phyloP scores from a whole-genome alignment of 2,113 vertebrate species.

The Anhinga anhinga region DNA sequence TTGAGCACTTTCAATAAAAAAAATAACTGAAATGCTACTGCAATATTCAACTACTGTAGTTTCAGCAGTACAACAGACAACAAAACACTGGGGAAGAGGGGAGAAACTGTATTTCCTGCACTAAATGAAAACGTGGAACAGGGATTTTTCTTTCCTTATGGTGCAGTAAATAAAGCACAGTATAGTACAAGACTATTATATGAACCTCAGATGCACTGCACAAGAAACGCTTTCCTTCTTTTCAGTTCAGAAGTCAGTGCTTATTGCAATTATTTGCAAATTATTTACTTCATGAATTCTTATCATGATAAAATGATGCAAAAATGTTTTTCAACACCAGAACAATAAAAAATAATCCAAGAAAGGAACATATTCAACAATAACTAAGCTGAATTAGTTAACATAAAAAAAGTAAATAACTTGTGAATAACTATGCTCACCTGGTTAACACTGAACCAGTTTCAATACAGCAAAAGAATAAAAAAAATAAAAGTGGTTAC shows the following conservation, averaged over 20 bases:
- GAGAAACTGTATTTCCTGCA: conserved; percentile 81
- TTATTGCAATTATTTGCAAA: conserved; percentile 88
- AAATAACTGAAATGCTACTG: conserved; percentile 90
- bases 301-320: conserved; percentile 85
- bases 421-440: conserved; percentile 81
- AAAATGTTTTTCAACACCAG: conserved; percentile 82
- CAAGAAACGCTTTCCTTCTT: conserved; percentile 83
- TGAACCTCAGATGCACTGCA: conserved; percentile 87
- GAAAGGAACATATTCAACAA: conserved; percentile 87
- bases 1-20: conserved; percentile 93
- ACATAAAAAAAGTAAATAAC: conserved; percentile 87
- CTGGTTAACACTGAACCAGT: conserved; percentile 84
- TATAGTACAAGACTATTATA: conserved; percentile 84
- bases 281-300: conserved; percentile 84
- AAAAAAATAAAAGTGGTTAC: conserved; percentile 89
- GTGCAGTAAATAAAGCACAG: conserved; percentile 85
- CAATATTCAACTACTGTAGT: conserved; percentile 98
- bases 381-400: conserved; percentile 91
- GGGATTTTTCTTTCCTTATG: conserved; percentile 75
- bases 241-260: conserved; percentile 87
- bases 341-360: conserved; percentile 78
- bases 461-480: conserved; percentile 84
- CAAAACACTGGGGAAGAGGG: conserved; percentile 75
- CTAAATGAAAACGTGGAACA: conserved; percentile 86
- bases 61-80: conserved; percentile 93